Evolutionary conservation across 2,888 invertebrate genomes (phyloP).

Genomic region (Molanna angustata): DNA sequence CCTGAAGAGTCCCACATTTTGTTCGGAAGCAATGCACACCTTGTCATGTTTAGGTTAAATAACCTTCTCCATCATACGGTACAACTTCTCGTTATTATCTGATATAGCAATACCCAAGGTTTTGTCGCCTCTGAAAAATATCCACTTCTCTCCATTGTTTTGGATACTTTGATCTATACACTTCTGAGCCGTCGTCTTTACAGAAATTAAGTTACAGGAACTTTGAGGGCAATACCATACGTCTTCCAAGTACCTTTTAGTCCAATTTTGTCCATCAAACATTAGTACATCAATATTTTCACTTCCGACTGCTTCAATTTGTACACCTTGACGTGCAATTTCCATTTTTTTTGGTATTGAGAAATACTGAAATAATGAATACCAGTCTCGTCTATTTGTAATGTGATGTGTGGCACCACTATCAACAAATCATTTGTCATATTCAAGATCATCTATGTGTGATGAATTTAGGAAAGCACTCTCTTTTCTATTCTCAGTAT

Average conservation of each 20-base stretch:
- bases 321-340: slow-evolving; percentile 1
- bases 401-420: slow-evolving; percentile 1
- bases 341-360: not conserved
- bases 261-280: slow-evolving; percentile 1
- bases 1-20: slow-evolving; percentile 1
- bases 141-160: not conserved
- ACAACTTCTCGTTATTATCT: not conserved
- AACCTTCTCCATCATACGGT: not conserved
- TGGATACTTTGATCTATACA: not conserved
- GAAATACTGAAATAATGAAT: not conserved
- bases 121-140: not conserved
- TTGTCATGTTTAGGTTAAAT: not conserved
- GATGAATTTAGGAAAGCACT: slow-evolving; percentile 1
- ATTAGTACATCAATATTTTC: not conserved
- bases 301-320: slow-evolving; percentile 1
- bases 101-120: not conserved
- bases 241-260: not conserved
- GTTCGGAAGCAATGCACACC: not conserved
- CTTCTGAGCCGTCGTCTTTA: slow-evolving; percentile 3
- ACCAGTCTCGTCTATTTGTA: slow-evolving; percentile 3
- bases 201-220: slow-evolving; percentile 5
- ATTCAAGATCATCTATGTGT: not conserved
- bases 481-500: slow-evolving; percentile 1
- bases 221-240: slow-evolving; percentile 4
- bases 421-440: not conserved